Evolutionary conservation across 2,888 invertebrate genomes (phyloP).

Genomic region (Carpatolechia fugitivella): DNA sequence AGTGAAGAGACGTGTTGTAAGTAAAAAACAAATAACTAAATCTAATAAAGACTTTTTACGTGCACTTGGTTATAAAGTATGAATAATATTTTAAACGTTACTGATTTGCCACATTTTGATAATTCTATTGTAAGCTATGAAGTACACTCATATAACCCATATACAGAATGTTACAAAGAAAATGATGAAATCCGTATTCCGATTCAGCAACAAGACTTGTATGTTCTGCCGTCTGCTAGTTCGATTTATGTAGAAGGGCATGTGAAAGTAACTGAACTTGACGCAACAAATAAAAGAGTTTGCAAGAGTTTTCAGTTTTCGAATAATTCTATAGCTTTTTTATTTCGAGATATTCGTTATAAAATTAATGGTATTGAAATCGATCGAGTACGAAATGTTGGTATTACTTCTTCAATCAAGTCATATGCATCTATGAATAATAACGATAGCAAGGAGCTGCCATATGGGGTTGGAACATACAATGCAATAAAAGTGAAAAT

Average conservation of each 20-base stretch:
- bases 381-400: not conserved
- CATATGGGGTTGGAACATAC: not conserved
- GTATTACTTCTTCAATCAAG: not conserved
- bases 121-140: constrained; percentile 15
- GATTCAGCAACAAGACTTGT: not conserved
- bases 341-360: not conserved
- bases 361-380: not conserved
- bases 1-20: no score
- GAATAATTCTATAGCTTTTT: not conserved
- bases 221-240: not conserved
- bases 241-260: not conserved
- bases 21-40: not conserved
- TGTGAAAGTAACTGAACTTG: not conserved
- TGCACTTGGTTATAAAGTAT: no score
- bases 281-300: not conserved
- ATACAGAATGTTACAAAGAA: constrained; percentile 12
- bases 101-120: constrained; percentile 1
- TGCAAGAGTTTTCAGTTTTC: not conserved
- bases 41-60: constrained; percentile 17
- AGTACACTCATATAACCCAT: constrained; percentile 18
- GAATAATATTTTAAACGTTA: constrained; percentile 19
- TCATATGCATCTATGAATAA: not conserved
- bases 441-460: not conserved
- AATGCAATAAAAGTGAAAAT: not conserved
- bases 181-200: constrained; percentile 12